Percentiles rank a stretch among this genome's conserved stretches.
Conservation (phyloP, 2,888 invertebrate genomes). For the Xiphydria camelus region DNA sequence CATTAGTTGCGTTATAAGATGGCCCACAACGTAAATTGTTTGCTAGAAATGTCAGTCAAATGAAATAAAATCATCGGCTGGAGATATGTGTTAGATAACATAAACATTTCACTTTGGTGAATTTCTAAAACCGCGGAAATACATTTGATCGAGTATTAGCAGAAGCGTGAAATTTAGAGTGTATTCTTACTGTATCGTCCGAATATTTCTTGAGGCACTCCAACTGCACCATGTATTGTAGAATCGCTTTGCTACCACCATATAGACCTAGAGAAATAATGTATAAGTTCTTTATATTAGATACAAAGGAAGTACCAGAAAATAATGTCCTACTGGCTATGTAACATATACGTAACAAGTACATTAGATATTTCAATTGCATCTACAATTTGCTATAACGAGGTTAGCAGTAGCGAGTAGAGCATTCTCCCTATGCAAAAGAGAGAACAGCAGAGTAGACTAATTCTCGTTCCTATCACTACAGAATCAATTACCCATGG, state of each 20-base stretch:
- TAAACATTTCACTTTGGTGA: not conserved
- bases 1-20: slow-evolving; percentile 54
- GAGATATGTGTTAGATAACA: not conserved
- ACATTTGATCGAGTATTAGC: too few species aligned
- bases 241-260: slow-evolving; percentile 64
- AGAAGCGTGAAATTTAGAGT: too few species aligned
- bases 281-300: too few species aligned
- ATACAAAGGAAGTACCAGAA: too few species aligned
- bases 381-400: not conserved
- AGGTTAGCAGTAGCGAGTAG: too few species aligned
- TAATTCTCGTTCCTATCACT: too few species aligned
- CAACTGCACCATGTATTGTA: slow-evolving; percentile 66
- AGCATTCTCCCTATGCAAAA: too few species aligned
- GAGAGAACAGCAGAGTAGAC: too few species aligned
- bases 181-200: slow-evolving; percentile 53
- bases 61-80: too few species aligned
- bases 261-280: slow-evolving; percentile 58
- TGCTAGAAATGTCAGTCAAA: slow-evolving; percentile 37
- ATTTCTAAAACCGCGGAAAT: too few species aligned
- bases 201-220: slow-evolving; percentile 64
- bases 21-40: slow-evolving; percentile 37
- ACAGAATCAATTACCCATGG: slow-evolving; percentile 56
- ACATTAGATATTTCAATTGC: slow-evolving; percentile 7
- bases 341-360: slow-evolving; percentile 5
- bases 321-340: slow-evolving; percentile 7